A percentile compares a stretch with the other conserved stretches of the same genome.
phyloP scores from a whole-genome alignment of 2,797 vertebrate genomes.

The Sebastes iracundus region DNA sequence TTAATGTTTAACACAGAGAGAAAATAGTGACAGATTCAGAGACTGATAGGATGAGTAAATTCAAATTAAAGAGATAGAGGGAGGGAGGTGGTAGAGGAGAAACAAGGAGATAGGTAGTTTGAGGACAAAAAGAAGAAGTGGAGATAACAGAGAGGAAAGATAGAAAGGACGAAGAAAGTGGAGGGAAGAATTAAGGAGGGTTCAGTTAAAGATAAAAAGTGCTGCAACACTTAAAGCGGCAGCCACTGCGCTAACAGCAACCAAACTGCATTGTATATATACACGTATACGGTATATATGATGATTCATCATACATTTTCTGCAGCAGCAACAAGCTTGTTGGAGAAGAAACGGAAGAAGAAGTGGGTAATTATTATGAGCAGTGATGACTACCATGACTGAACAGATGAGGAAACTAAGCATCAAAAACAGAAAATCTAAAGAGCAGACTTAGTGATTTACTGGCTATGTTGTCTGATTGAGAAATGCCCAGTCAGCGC shows the following conservation, averaged over 20 bases:
- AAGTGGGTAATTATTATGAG: constrained; percentile 18
- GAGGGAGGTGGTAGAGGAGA: not conserved
- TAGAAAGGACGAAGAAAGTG: constrained; percentile 2
- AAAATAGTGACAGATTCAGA: constrained; percentile 47
- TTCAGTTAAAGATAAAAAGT: constrained; percentile 5
- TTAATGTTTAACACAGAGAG: constrained; percentile 60
- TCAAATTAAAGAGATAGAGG: constrained; percentile 34
- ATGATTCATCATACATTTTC: constrained; percentile 24
- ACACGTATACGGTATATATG: not conserved
- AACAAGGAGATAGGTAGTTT: constrained; percentile 37
- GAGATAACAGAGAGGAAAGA: constrained; percentile 26
- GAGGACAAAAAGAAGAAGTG: constrained; percentile 40
- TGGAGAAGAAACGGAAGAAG: constrained; percentile 21
- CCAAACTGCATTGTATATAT: constrained; percentile 3
- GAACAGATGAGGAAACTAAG: constrained; percentile 7
- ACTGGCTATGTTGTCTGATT: constrained; percentile 9
- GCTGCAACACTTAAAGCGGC: constrained; percentile 17
- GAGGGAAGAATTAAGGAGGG: not conserved
- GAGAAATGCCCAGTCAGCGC: constrained; percentile 6
- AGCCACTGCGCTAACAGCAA: not conserved
- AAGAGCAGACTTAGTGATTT: constrained; percentile 14
- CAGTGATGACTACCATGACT: not conserved
- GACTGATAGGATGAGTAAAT: constrained; percentile 18
- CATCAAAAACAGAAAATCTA: not conserved
- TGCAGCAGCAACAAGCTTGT: constrained; percentile 13